Evolutionary conservation across 2,797 vertebrate species (phyloP), one percentile per base, ranked within the genome.

Genomic region (Mareca strepera): DNA sequence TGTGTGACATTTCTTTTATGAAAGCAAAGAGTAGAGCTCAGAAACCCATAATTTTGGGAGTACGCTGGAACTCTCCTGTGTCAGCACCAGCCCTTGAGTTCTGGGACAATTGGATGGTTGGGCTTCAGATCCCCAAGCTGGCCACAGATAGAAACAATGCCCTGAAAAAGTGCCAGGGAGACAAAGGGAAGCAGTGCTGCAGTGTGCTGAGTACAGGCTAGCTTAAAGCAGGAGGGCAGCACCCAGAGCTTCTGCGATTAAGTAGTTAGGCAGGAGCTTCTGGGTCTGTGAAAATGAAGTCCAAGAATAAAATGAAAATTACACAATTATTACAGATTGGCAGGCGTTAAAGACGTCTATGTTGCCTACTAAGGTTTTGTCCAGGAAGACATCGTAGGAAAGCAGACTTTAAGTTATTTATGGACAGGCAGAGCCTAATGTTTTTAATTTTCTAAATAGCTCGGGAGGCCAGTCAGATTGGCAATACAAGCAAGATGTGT

Each of bases 381-480:
- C 92, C 75, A 50, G 72, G 86, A 86, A 93, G 60, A 17, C 28
- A 50, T 87, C 28, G 1, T 79, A 44, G 26, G 81, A 92, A 91
- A 94, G 73, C 75, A 89, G 88, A 60, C 68, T 82, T 70, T 5
- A 56, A 63, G 78, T 89, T 94, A 83, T 95, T 95, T 93, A 94
- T 85, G 92, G 70, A 29, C 44, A 68, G 63, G 28, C 86, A 90
- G 64, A 86, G 39, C 56, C 60, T 82, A 77, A 70, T 89, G 95
- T 43, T 94, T 94, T 94, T 94, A 22, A 94, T 96, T 92, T 86
- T 95, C 63, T 60, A 22, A n/a, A 64, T 77, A 53, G 48, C 77
- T 96, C 67, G 53, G 74, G 35, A 86, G 63, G 55, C 88, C 67
- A 5, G 5, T 93, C 52, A 31, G 52, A 63, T 90, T 72, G 81